These are phyloP conservation scores for Channa argus DNA, from an alignment of 2,113 vertebrate species.

Conservation along the genomic window DNA sequence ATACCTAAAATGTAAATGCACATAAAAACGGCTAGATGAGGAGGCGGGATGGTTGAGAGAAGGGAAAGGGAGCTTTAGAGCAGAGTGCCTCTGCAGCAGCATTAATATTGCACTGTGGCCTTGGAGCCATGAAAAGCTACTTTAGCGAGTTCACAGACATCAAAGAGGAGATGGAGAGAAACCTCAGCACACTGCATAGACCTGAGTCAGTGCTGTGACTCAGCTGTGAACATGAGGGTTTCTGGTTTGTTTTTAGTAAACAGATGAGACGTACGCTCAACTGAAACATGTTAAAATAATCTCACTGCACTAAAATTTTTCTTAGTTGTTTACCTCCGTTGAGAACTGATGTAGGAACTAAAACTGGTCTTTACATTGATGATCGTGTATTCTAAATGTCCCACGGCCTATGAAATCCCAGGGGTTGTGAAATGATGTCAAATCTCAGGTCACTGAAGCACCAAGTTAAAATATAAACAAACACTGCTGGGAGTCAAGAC, in stretches of 20 bases:
- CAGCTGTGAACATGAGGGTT: neutral
- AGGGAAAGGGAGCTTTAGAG: constrained; percentile 43
- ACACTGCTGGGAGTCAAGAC: constrained; percentile 1
- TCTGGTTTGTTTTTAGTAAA: no score
- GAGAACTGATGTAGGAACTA: no score
- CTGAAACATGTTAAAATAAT: no score
- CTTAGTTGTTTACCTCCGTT: no score
- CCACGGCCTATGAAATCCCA: neutral
- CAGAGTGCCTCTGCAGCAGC: constrained; percentile 60
- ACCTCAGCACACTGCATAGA: constrained; percentile 30
- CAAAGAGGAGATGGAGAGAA: constrained; percentile 43
- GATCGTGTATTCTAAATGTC: neutral
- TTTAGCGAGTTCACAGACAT: constrained; percentile 52
- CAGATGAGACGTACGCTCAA: no score
- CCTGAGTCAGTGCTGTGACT: constrained; percentile 37
- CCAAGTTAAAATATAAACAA: neutral
- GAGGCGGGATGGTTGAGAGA: neutral
- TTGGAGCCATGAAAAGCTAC: constrained; percentile 67
- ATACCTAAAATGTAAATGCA: constrained; percentile 13
- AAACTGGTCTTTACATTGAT: neutral
- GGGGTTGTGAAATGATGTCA: no score
- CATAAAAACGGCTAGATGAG: neutral
- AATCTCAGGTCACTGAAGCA: constrained; percentile 7
- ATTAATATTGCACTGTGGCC: constrained; percentile 78
- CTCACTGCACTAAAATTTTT: no score